Evolutionary conservation across 2,113 vertebrate species (phyloP).

Genomic region (Myanophis thanlyinensis): DNA sequence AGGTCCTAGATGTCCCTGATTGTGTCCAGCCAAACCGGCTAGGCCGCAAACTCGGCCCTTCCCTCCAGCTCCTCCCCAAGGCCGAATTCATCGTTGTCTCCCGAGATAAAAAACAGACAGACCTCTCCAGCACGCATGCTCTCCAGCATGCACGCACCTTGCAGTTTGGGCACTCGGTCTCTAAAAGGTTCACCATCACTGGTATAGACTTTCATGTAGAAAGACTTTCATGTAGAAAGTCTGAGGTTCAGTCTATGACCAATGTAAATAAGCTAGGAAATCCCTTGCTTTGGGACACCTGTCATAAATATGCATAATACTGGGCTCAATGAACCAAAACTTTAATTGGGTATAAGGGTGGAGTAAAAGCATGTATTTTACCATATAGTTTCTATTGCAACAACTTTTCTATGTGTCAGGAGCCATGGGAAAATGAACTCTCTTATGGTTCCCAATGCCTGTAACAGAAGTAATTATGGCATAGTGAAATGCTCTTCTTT

Average conservation of each 20-base stretch:
- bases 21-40: no score
- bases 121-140: no score
- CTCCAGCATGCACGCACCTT: no score
- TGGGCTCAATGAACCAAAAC: neutral
- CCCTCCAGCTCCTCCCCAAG: no score
- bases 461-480: neutral
- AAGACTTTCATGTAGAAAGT: neutral
- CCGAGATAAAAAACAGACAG: no score
- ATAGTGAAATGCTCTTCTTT: neutral
- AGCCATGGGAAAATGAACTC: neutral
- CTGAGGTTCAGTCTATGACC: neutral
- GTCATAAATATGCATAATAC: neutral
- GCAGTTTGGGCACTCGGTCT: no score
- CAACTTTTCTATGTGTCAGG: neutral
- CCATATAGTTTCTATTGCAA: neutral
- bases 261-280: neutral
- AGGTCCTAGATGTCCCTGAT: no score
- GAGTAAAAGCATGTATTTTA: neutral
- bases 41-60: no score
- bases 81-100: no score
- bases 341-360: neutral
- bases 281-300: neutral
- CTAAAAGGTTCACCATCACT: no score
- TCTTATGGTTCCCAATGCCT: no score
- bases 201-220: no score